Evolutionary conservation across 2,888 invertebrate species (phyloP).

Genomic region (Electrophaes corylata): DNA sequence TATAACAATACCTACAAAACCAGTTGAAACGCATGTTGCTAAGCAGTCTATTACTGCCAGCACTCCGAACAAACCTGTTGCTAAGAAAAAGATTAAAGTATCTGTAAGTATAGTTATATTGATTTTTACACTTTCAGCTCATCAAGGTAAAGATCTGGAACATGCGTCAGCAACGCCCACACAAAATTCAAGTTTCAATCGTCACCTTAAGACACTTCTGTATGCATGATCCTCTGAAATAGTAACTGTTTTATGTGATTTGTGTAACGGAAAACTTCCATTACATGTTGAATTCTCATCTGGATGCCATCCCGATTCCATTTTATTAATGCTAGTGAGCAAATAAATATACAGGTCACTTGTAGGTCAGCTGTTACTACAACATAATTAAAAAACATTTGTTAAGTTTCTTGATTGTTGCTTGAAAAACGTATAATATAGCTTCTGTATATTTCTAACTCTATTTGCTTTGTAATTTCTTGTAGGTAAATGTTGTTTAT

Average conservation of each 20-base stretch:
- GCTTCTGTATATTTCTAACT: too few relatives aligned
- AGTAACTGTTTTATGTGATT: not conserved
- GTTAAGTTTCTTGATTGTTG: too few relatives aligned
- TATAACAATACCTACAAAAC: not conserved
- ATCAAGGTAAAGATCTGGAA: not conserved
- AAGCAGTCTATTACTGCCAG: conserved; percentile 21
- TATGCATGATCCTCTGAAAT: not conserved
- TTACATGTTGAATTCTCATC: too few relatives aligned
- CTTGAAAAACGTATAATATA: too few relatives aligned
- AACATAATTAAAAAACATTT: too few relatives aligned
- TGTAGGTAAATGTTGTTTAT: not conserved
- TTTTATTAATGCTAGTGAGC: too few relatives aligned
- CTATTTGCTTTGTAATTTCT: too few relatives aligned
- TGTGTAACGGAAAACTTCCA: not conserved
- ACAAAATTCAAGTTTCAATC: not conserved
- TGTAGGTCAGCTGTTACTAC: too few relatives aligned
- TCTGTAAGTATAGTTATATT: conserved; percentile 56
- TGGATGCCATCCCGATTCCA: too few relatives aligned
- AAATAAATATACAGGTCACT: too few relatives aligned
- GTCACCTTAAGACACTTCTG: not conserved
- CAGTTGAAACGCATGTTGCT: not conserved
- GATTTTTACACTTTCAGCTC: not conserved
- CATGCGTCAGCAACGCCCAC: not conserved
- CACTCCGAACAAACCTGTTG: conserved; percentile 61
- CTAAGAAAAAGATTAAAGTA: conserved; percentile 72